Conservation (phyloP, 2,113 vertebrate species). For the Sapajus apella region DNA sequence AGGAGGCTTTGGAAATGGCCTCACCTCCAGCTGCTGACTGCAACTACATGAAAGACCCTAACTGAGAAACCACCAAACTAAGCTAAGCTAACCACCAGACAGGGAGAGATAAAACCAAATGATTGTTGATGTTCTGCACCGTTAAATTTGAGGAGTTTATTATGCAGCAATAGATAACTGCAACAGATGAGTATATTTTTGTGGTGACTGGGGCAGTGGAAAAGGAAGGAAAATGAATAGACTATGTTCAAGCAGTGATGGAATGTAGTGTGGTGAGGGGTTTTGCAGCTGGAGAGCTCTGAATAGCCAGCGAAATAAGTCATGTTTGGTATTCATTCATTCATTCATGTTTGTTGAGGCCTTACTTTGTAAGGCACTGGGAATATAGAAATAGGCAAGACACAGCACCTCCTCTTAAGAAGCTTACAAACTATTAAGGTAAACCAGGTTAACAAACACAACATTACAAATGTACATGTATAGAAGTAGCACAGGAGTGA, state of each 20-base stretch:
- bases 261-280: not conserved
- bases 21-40: not conserved
- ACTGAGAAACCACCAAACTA: not conserved
- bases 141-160: not conserved
- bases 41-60: not conserved
- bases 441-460: not conserved
- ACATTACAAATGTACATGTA: not conserved
- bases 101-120: not conserved
- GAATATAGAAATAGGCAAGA: not conserved
- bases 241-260: not conserved
- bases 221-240: not conserved
- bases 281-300: not conserved
- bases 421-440: not conserved
- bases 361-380: not conserved
- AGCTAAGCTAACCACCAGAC: not conserved
- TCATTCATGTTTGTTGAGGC: not conserved
- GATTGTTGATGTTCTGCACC: not conserved
- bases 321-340: not conserved
- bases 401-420: not conserved
- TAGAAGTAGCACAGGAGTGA: not conserved
- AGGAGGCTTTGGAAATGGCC: not conserved
- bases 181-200: not conserved
- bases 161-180: not conserved
- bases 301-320: not conserved
- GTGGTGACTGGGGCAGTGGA: not conserved